Base-by-base conservation (phyloP, 2,797 vertebrate genomes). In the Rhinogobio ventralis region DNA sequence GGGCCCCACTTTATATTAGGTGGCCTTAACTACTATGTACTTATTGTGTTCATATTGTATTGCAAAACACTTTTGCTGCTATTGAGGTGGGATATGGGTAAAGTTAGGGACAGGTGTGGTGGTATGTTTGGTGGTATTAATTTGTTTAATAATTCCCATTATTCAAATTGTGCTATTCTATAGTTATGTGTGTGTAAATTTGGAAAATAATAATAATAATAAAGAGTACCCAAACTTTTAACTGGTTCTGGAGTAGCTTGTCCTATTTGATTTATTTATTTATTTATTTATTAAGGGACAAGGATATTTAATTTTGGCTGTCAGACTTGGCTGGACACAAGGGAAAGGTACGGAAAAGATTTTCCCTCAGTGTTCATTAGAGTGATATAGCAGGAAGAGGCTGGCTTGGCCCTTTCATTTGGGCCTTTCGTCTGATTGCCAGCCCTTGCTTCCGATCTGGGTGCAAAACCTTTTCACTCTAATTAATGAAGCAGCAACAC, bases 401-500 rank as follows among this genome's bases (percentile, higher is more conserved):
- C 49, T 77, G 75, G 77, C 77, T 88, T 36, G 74, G 82, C 42
- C 83, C 55, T 88, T 90, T 87, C 85, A 78, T 89, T 86, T 90
- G 79, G 85, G 82, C 85, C 87, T 68, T 55, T 77, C 28, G 19
- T 60, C 57, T 84, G 86, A 87, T 85, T 86, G 85, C 83, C 86
- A 71, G 19, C 88, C 86, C 86, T 86, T 66, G 49, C 78, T 85
- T 83, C 85, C 85, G 72, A 79, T 85, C 79, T 81, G 85, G 75
- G 76, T 80, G 66, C 84, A 87, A 28, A 88, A 83, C 83, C 88
- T 83, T 86, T 84, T 84, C 72, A 77, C 68, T 84, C 90, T 94
- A 93, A 95, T 93, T 91, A 94, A 95, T 94, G 92, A 92, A 92
- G 88, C 91, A 80, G 90, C 90, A 89, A 91, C 90, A 91, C 91